phyloP scores from a whole-genome alignment of 2,888 invertebrate genomes.

The Sinhomidia bicolor region DNA sequence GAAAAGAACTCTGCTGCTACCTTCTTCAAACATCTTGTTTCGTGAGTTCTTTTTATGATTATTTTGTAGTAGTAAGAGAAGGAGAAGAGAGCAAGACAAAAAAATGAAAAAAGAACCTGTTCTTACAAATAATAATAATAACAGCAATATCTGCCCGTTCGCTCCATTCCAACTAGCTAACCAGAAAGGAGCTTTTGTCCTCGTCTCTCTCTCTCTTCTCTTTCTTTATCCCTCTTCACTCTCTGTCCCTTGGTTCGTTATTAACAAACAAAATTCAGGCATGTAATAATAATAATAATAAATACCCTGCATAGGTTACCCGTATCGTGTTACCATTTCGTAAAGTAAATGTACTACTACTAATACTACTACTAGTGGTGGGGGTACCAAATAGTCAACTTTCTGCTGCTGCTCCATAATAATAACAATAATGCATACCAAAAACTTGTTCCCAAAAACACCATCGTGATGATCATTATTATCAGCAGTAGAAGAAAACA shows the following conservation, averaged over 20 bases:
- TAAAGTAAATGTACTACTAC: no score
- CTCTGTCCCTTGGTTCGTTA: slow-evolving; percentile 11
- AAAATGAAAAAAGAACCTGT: slow-evolving; percentile 67
- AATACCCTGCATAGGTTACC: slow-evolving; percentile 28
- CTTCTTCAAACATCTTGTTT: slow-evolving; percentile 42
- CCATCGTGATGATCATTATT: slow-evolving; percentile 6
- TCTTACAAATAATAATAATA: slow-evolving; percentile 41
- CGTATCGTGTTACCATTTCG: slow-evolving; percentile 61
- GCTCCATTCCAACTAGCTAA: not conserved
- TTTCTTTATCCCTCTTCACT: not conserved
- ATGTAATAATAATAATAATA: slow-evolving; percentile 22
- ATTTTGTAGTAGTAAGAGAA: not conserved
- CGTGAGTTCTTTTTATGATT: slow-evolving; percentile 39
- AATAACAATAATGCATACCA: slow-evolving; percentile 57
- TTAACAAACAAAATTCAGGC: slow-evolving; percentile 61
- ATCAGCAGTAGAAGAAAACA: slow-evolving; percentile 24
- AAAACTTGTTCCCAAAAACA: slow-evolving; percentile 59
- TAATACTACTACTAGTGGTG: no score
- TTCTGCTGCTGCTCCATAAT: slow-evolving; percentile 51
- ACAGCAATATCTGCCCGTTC: slow-evolving; percentile 54
- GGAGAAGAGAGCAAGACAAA: not conserved
- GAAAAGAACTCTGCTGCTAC: not conserved
- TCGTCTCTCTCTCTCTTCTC: not conserved
- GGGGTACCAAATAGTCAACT: slow-evolving; percentile 27
- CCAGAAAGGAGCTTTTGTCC: slow-evolving; percentile 10